A percentile compares a stretch with the other conserved stretches of the same genome.
phyloP scores from a whole-genome alignment of 2,113 vertebrate species.

The Amazona guildingii region DNA sequence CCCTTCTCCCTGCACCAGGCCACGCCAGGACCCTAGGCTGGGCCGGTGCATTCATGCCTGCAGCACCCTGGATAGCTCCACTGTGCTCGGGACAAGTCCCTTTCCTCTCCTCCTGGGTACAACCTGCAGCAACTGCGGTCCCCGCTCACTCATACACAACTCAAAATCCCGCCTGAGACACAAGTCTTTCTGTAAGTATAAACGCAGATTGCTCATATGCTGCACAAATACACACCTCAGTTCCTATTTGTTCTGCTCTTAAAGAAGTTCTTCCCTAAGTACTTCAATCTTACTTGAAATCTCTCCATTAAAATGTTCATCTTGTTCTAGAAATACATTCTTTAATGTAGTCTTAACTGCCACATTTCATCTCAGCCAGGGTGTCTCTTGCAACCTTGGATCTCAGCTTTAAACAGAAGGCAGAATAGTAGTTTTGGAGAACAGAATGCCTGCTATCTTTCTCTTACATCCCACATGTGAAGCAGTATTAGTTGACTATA shows the following conservation, averaged over 20 bases:
- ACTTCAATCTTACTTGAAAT: not conserved
- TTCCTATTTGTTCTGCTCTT: not conserved
- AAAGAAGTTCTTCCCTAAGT: not conserved
- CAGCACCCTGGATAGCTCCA: constrained; percentile 30
- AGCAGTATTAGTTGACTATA: not conserved
- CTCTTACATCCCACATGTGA: not conserved
- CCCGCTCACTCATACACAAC: fast-evolving
- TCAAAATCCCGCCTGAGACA: fast-evolving
- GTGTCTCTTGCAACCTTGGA: not conserved
- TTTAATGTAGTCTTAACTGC: not conserved
- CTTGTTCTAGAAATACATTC: not conserved
- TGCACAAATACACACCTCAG: not conserved
- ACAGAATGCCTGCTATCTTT: not conserved
- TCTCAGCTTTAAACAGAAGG: not conserved
- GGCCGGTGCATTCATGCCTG: fast-evolving
- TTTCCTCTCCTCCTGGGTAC: fast-evolving
- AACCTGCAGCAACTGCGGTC: fast-evolving
- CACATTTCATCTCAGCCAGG: not conserved
- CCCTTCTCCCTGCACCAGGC: fast-evolving
- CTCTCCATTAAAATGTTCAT: not conserved
- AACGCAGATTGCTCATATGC: fast-evolving
- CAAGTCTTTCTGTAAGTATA: not conserved
- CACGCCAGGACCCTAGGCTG: fast-evolving
- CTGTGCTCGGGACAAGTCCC: fast-evolving
- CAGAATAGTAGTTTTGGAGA: not conserved